phyloP scores from a whole-genome alignment of 2,888 invertebrate species.

The Anaspis maculata region DNA sequence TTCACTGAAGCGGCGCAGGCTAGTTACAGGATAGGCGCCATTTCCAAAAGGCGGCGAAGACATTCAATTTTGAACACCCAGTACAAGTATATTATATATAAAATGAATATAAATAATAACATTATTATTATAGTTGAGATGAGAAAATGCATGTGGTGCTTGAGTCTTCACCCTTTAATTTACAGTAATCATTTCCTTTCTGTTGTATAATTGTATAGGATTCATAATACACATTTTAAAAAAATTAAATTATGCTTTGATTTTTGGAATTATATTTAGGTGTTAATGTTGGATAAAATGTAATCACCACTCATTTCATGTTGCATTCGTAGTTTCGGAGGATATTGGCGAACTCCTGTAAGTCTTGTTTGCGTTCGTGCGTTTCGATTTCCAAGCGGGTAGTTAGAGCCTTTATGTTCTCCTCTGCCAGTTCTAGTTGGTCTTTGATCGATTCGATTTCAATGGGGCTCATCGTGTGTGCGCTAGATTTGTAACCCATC shows the following conservation, averaged over 20 bases:
- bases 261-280: conserved; percentile 11
- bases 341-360: conserved; percentile 43
- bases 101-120: no score
- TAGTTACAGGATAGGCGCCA: no score
- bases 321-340: conserved; percentile 16
- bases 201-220: no score
- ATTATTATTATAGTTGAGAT: no score
- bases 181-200: no score
- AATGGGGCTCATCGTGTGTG: background rate
- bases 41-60: no score
- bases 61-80: no score
- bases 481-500: conserved; percentile 7
- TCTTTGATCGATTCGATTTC: conserved; percentile 15
- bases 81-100: no score
- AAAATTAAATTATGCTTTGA: conserved; percentile 1
- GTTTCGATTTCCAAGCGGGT: conserved; percentile 55
- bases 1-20: no score
- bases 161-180: no score
- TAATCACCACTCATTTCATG: conserved; percentile 24
- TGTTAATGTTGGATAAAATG: conserved; percentile 12
- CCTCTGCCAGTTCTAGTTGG: conserved; percentile 54
- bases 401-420: conserved; percentile 56
- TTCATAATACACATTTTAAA: no score
- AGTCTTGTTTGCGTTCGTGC: conserved; percentile 54
- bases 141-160: no score